Percentiles rank a stretch among this genome's conserved stretches.
These are phyloP conservation scores for Phaedon cochleariae DNA, from an alignment of 2,888 invertebrate species.

Conservation along the genomic window DNA sequence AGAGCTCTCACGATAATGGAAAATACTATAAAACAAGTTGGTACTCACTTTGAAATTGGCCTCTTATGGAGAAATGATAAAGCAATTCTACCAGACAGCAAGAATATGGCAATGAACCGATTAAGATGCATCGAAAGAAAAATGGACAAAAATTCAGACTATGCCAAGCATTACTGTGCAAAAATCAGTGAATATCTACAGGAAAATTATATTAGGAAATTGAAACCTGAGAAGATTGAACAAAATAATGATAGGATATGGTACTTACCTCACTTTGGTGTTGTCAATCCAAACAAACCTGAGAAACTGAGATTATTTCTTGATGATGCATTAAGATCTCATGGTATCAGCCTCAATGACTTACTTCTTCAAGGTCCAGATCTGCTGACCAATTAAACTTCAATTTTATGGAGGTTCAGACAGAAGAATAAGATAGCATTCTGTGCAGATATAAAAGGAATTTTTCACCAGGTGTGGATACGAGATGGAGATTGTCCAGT, in stretches of 20 bases:
- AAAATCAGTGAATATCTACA: not conserved
- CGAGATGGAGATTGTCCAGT: not conserved
- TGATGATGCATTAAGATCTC: not conserved
- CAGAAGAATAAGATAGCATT: not conserved
- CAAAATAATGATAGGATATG: not conserved
- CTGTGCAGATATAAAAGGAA: not conserved
- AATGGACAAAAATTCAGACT: conserved; percentile 1
- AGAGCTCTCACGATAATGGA: not conserved
- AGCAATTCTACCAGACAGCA: not conserved
- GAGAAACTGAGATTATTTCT: not conserved
- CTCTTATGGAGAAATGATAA: not conserved
- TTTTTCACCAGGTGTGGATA: not conserved
- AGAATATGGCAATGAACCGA: not conserved
- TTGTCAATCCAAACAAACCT: not conserved
- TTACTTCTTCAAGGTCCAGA: not conserved
- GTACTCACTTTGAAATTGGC: not conserved
- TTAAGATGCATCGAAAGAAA: not conserved
- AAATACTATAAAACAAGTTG: not conserved
- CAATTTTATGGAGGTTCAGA: not conserved
- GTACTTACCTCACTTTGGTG: not conserved
- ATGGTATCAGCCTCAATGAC: not conserved
- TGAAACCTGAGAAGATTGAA: not conserved
- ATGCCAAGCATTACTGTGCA: not conserved
- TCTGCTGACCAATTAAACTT: not conserved
- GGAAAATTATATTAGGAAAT: not conserved